Conservation (phyloP, 2,797 vertebrate genomes). For the Halcyon smyrnensis region DNA sequence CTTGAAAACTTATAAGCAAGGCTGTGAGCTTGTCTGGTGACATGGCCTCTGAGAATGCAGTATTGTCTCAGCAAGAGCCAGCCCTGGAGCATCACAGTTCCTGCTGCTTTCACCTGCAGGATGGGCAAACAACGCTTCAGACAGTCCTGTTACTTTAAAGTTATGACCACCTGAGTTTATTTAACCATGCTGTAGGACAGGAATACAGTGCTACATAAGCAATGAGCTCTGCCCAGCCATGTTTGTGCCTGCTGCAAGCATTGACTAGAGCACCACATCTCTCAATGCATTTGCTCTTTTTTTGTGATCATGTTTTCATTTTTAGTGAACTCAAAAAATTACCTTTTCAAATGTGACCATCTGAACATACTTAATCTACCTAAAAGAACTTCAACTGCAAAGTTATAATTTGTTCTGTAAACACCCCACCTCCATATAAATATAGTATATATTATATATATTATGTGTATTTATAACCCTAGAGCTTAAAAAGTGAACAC, state of each 20-base stretch:
- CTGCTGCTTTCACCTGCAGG: background rate
- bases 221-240: background rate
- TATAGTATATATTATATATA: too few species aligned
- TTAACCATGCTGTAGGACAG: background rate
- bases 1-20: background rate
- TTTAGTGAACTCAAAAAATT: background rate
- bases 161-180: background rate
- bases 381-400: background rate
- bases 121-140: background rate
- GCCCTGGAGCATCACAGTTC: background rate
- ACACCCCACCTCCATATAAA: background rate
- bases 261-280: accelerated
- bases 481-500: background rate
- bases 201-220: background rate
- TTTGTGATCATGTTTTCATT: background rate
- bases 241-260: background rate
- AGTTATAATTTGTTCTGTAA: background rate
- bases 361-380: background rate
- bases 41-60: background rate
- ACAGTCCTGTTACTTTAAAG: background rate
- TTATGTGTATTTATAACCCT: background rate
- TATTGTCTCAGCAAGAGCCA: background rate
- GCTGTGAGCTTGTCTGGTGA: background rate
- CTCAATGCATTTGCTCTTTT: background rate
- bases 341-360: background rate